A percentile compares a stretch with the other conserved stretches of the same genome.
phyloP scores from a whole-genome alignment of 2,888 invertebrate genomes.

The Mystacides longicornis region DNA sequence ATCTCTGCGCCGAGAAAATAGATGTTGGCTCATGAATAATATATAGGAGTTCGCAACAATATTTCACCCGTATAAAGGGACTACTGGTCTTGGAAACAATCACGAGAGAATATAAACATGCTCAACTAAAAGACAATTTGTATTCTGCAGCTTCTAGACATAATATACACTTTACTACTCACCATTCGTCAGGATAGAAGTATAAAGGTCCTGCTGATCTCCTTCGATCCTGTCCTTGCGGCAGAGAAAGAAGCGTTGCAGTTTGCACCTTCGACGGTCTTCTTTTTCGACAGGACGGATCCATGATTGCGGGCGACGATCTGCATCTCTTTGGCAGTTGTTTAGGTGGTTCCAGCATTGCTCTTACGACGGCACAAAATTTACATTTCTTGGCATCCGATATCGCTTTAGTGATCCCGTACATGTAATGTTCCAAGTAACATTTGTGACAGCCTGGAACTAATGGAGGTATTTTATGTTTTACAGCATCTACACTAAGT shows the following conservation, averaged over 20 bases:
- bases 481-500: conserved; percentile 44
- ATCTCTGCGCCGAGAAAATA: no score
- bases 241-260: conserved; percentile 34
- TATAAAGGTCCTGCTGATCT: conserved; percentile 47
- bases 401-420: conserved; percentile 43
- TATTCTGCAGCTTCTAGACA: no score
- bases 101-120: no score
- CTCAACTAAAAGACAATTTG: no score
- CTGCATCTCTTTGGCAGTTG: conserved; percentile 41
- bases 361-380: conserved; percentile 46
- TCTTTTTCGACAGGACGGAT: conserved; percentile 35
- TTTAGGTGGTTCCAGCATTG: conserved; percentile 42
- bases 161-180: not conserved
- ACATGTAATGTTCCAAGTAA: conserved; percentile 46
- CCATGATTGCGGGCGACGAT: conserved; percentile 51
- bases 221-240: conserved; percentile 39
- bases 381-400: conserved; percentile 40
- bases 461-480: conserved; percentile 35
- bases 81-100: no score
- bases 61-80: no score
- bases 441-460: conserved; percentile 47
- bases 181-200: conserved; percentile 21
- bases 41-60: no score
- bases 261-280: not conserved
- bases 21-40: no score